phyloP scores from a whole-genome alignment of 1,140 invertebrate species.

The Carposina sasakii region DNA sequence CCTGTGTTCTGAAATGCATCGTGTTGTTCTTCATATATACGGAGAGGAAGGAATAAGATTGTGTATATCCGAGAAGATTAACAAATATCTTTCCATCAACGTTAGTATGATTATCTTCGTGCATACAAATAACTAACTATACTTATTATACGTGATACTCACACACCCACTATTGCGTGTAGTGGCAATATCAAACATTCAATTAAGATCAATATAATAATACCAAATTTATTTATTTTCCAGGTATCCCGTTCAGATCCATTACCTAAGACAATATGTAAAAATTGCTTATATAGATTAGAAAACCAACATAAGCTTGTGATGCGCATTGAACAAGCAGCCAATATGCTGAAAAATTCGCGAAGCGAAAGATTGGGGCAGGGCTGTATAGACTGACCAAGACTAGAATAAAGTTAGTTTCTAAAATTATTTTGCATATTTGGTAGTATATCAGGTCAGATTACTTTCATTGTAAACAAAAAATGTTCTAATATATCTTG shows the following conservation, averaged over 20 bases:
- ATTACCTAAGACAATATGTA: constrained; percentile 82
- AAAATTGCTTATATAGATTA: constrained; percentile 78
- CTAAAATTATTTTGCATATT: no score
- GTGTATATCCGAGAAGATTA: constrained; percentile 82
- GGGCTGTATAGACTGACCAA: constrained; percentile 21
- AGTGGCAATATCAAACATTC: no score
- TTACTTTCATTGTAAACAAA: no score
- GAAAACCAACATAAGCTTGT: constrained; percentile 80
- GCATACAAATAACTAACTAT: neutral
- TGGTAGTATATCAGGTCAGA: no score
- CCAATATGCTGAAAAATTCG: constrained; percentile 53
- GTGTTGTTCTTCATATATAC: constrained; percentile 84
- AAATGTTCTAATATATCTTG: no score
- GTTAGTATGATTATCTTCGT: constrained; percentile 62
- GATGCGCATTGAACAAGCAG: constrained; percentile 73
- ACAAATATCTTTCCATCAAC: constrained; percentile 82
- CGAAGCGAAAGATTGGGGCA: constrained; percentile 31
- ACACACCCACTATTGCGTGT: no score
- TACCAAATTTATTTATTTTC: constrained; percentile 23
- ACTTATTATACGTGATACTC: neutral
- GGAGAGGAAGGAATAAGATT: constrained; percentile 82
- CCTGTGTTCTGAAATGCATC: constrained; percentile 85
- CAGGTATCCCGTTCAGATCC: constrained; percentile 82
- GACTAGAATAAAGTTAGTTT: constrained; percentile 1
- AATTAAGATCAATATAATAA: neutral